Base-by-base conservation (phyloP, 2,797 vertebrate species). In the Crossoptilon crossoptilon region DNA sequence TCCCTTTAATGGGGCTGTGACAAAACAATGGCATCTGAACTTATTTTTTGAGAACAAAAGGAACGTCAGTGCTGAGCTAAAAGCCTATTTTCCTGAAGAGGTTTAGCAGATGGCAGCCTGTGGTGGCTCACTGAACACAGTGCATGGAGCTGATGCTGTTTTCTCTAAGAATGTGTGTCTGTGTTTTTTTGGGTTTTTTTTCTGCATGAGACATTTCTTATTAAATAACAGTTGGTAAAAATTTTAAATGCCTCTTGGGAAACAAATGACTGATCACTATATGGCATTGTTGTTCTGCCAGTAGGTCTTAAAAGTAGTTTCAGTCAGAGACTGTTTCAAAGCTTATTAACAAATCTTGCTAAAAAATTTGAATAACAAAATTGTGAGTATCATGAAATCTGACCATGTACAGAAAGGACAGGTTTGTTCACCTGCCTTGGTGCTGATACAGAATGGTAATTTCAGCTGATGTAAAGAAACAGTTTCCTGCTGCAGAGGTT, bases 1-100 rank as follows among this genome's bases (percentile, higher is more conserved):
- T 83, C 44, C 43, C 71, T 82, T 66, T 70, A 71, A 76, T 67
- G 60, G 51, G 26, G 27, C 39, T 46, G n/a, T 68, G 64, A 78
- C 51, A 72, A 72, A 82, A 62, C 77, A 84, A 29, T 13, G 55
- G 71, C 75, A 93, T 56, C 18, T 49, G 17, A 92, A 59, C 56
- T 59, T 33, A 31, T 13, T 82, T 69, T 66, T 71, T 67, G 29
- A 72, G 63, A 22, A 60, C 16, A 74, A 88, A 49, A 67, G 16
- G 10, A 53, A 67, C 26, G 23, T 79, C 51, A 39, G 64, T 27
- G 64, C 56, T 63, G 56, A 70, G 77, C 71, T 89, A 81, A 39
- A 79, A 80, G 60, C 37, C 58, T 23, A 14, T 70, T 70, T 55
- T 53, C 33, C 78, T 39, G 60, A 46, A 64, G 56, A 76, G 71